Evolutionary conservation across 2,113 vertebrate species (phyloP).

Genomic region (Aspiorhynchus laticeps): DNA sequence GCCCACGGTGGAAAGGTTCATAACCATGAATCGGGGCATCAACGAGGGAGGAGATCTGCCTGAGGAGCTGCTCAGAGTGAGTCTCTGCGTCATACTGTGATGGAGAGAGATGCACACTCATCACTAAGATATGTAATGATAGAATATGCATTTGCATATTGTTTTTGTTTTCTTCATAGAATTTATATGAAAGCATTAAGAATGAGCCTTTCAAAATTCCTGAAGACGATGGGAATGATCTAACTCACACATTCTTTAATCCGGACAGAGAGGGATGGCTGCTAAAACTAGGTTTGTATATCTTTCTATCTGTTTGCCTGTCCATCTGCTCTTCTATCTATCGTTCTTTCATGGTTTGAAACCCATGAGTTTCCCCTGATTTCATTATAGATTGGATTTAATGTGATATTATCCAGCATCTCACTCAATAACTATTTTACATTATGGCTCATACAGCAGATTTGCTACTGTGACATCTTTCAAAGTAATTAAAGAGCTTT

Average conservation of each 20-base stretch:
- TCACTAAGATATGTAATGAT: neutral
- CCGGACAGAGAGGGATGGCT: conserved; percentile 98
- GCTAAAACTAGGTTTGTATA: conserved; percentile 90
- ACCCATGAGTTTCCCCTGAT: neutral
- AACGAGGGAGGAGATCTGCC: conserved; percentile 97
- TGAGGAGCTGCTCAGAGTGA: conserved; percentile 92
- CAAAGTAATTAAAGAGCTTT: neutral
- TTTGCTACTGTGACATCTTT: neutral
- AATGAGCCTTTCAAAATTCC: conserved; percentile 99
- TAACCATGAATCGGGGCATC: conserved; percentile 98
- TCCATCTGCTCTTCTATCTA: neutral
- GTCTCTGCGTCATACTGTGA: conserved; percentile 46
- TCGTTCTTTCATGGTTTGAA: neutral
- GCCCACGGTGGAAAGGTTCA: conserved; percentile 92
- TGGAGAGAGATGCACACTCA: neutral
- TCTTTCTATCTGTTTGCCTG: neutral
- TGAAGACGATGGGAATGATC: conserved; percentile 96
- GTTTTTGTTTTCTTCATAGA: conserved; percentile 73
- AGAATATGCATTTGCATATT: conserved; percentile 1
- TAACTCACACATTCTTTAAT: conserved; percentile 99
- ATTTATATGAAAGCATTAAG: conserved; percentile 99
- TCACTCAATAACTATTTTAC: neutral
- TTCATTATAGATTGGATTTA: neutral
- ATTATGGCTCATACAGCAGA: neutral
- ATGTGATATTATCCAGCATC: neutral